phyloP scores from a whole-genome alignment of 2,113 vertebrate genomes.

The Taxidea taxus region DNA sequence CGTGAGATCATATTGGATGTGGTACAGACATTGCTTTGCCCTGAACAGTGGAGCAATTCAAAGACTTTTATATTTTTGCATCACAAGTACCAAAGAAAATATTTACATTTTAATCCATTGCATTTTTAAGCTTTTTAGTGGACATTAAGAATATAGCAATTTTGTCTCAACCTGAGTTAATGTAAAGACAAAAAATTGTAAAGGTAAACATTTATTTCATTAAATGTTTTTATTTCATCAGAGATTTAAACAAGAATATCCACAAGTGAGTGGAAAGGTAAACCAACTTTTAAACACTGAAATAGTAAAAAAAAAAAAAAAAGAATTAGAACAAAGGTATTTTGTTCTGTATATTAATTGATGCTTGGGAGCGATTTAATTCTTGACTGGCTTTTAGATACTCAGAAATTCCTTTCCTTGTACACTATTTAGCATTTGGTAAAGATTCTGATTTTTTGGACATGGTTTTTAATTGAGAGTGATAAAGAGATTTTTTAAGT shows the following conservation, averaged over 20 bases:
- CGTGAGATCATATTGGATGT: conserved; percentile 24
- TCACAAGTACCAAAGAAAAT: conserved; percentile 53
- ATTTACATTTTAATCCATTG: conserved; percentile 39
- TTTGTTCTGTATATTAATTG: conserved; percentile 22
- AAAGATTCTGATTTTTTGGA: neutral
- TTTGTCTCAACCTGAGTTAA: conserved; percentile 32
- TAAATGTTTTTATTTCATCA: conserved; percentile 33
- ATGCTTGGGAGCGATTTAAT: neutral
- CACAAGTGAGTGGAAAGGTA: conserved; percentile 46
- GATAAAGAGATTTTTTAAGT: neutral
- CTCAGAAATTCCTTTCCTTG: neutral
- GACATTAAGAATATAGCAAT: conserved; percentile 27
- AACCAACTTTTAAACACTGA: conserved; percentile 29
- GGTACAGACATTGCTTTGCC: neutral
- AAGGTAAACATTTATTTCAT: conserved; percentile 62
- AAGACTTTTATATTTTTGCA: conserved; percentile 1
- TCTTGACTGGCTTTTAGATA: neutral
- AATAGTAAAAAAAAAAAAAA: neutral
- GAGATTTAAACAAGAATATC: conserved; percentile 27
- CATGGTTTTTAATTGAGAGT: neutral
- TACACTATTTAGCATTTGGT: neutral
- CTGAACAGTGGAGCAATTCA: conserved; percentile 44
- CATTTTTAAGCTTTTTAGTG: conserved; percentile 37
- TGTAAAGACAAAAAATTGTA: conserved; percentile 32
- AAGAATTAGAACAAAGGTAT: conserved; percentile 7